Evolutionary conservation across 2,113 vertebrate genomes (phyloP).

Genomic region (Semnopithecus entellus): DNA sequence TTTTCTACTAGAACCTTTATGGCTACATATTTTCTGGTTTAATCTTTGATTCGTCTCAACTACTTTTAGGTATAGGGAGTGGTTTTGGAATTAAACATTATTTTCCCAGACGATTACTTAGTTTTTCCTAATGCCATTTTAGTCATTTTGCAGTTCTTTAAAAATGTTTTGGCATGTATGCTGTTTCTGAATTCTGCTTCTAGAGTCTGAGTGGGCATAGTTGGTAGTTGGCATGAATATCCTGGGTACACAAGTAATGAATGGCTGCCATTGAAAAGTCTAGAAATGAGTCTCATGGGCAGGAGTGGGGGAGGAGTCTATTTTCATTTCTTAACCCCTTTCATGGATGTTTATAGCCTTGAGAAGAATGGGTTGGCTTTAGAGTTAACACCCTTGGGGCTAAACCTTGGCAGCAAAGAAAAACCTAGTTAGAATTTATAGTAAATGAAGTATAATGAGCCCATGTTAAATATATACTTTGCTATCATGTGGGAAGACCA

Average conservation of each 20-base stretch:
- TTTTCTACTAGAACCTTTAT: slow-evolving; percentile 5
- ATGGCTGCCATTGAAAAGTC: slow-evolving; percentile 51
- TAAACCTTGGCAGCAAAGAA: slow-evolving; percentile 69
- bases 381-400: slow-evolving; percentile 67
- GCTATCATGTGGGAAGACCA: slow-evolving; percentile 63
- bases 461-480: slow-evolving; percentile 69
- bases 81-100: slow-evolving; percentile 21
- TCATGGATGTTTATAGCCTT: slow-evolving; percentile 46
- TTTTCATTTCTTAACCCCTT: slow-evolving; percentile 58
- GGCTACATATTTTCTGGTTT: slow-evolving; percentile 10
- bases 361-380: slow-evolving; percentile 65
- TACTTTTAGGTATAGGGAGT: not conserved
- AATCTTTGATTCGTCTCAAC: not conserved
- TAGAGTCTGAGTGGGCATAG: not conserved
- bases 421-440: slow-evolving; percentile 74
- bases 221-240: slow-evolving; percentile 5
- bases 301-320: not conserved
- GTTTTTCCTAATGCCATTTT: slow-evolving; percentile 32
- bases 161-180: slow-evolving; percentile 11
- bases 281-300: not conserved
- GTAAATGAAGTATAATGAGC: slow-evolving; percentile 69
- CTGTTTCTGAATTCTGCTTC: slow-evolving; percentile 42
- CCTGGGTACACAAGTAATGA: slow-evolving; percentile 49
- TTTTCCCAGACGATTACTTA: not conserved
- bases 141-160: not conserved